phyloP scores from a whole-genome alignment of 2,113 vertebrate species.

The Aspiorhynchus laticeps region DNA sequence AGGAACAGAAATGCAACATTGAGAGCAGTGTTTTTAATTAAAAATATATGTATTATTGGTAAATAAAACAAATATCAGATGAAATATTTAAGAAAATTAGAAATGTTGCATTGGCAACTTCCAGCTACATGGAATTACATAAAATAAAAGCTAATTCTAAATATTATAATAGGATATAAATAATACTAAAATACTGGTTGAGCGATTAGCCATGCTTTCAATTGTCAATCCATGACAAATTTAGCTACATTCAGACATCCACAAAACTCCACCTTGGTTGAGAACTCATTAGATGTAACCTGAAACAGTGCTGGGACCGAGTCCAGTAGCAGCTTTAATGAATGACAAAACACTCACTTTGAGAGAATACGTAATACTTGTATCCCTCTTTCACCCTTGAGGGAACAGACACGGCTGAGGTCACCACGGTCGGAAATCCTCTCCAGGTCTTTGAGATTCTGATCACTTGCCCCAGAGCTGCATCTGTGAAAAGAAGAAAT shows the following conservation, averaged over 20 bases:
- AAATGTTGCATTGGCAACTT: neutral
- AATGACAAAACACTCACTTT: conserved; percentile 75
- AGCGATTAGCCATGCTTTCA: neutral
- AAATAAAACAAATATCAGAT: neutral
- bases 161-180: neutral
- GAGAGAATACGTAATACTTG: conserved; percentile 86
- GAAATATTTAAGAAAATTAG: too few relatives aligned
- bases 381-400: conserved; percentile 82
- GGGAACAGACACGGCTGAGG: conserved; percentile 86
- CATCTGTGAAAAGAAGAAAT: neutral
- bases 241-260: neutral
- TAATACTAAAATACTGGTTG: neutral
- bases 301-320: neutral
- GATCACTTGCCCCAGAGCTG: conserved; percentile 72
- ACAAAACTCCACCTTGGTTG: neutral
- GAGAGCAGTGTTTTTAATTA: neutral
- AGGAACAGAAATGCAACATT: neutral
- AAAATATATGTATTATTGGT: neutral
- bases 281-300: neutral
- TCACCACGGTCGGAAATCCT: conserved; percentile 83
- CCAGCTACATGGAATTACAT: too few relatives aligned
- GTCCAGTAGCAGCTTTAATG: neutral
- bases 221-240: neutral
- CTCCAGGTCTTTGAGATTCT: conserved; percentile 78
- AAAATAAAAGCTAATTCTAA: neutral